Conservation (phyloP, 2,113 vertebrate species). For the Glaucomys volans region DNA sequence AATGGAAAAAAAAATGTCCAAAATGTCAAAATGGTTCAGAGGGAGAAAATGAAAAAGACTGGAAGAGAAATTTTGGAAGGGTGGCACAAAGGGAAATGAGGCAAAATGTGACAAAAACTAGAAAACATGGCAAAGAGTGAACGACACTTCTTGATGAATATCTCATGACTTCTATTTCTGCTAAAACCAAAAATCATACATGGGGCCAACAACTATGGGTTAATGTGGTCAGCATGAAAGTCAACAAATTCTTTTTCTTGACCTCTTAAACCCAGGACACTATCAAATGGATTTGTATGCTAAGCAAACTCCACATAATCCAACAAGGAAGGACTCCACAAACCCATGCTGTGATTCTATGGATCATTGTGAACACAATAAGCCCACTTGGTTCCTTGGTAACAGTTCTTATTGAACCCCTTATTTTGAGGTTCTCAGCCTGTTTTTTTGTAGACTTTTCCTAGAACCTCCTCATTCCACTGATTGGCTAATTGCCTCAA, state of each 20-base stretch:
- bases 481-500: background rate
- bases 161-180: background rate
- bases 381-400: background rate
- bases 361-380: background rate
- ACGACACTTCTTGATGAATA: background rate
- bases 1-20: background rate
- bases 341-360: background rate
- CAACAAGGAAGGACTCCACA: background rate
- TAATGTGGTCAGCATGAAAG: background rate
- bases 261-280: background rate
- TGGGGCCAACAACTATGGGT: background rate
- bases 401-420: accelerated
- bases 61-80: background rate
- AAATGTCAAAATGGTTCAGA: background rate
- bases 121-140: background rate
- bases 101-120: background rate
- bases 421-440: background rate
- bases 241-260: background rate
- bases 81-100: background rate
- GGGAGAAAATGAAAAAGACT: background rate
- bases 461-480: background rate
- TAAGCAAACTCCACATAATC: background rate
- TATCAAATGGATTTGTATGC: background rate
- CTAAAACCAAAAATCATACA: background rate
- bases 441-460: background rate